Evolutionary conservation across 2,888 invertebrate species (phyloP), one percentile per base, ranked within the genome.

Genomic region (Andrena marginata): DNA sequence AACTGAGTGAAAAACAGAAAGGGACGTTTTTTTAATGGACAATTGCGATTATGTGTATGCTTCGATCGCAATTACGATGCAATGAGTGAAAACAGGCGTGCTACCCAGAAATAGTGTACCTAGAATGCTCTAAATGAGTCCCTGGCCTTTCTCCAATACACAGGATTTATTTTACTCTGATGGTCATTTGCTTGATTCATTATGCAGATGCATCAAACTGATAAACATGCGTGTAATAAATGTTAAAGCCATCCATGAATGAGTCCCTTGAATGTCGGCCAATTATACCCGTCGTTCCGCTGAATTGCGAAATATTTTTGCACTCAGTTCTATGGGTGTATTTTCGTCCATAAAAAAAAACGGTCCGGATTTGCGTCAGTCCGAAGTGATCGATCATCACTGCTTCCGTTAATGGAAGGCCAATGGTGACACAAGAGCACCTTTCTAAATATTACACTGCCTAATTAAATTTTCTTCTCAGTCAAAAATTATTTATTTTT

Each of bases 91-190:
- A 62, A 54, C 35, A 23, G 16, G 23, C 33, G 1, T 7, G 56
- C 29, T 31, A 4, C 2, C 7, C 23, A 64, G 56, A 10, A 77
- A 60, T 60, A 74, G 54, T 4, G 13, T 31, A 6, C n/a, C 20
- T 26, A 49, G 49, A 49, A 33, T 60, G 23, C n/a, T 35, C 33
- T 51, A 73, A 69, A 69, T 20, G 68, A 73, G 59, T 1, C 20
- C 10, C 60, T 81, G 80, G 80, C 80, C 33, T 8, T 1, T 42
- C 33, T 73, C 80, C 80, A 81, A 64, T 33, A 2, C 10, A 29
- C 13, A 29, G 10, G 8, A 71, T 78, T 73, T 73, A 69, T 81
- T 69, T 59, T 20, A 42, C 60, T 48, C 29, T 10, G 76, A 70
- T 56, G 20, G 51, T 16, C 48, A 31, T 76, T 69, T 26, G 59